Conservation (phyloP, 2,113 vertebrate species). For the Glaucomys volans region DNA sequence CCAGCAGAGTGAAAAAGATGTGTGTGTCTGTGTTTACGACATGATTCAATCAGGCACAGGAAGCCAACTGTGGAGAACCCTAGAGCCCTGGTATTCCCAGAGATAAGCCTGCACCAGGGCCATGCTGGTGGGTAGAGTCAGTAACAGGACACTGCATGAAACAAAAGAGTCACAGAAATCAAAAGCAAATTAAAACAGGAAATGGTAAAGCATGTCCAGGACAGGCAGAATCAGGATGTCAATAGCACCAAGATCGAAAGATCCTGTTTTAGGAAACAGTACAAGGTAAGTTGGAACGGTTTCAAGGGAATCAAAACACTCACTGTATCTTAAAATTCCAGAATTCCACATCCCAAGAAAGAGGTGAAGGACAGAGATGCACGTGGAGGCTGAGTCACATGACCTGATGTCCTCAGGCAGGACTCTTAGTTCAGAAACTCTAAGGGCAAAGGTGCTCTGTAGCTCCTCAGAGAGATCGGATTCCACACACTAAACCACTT, state of each 20-base stretch:
- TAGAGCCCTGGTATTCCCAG: fast-evolving
- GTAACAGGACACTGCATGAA: not conserved
- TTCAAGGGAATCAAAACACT: not conserved
- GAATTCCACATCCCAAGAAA: not conserved
- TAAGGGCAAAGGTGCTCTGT: not conserved
- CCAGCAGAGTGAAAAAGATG: not conserved
- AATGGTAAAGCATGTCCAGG: not conserved
- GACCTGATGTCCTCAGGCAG: not conserved
- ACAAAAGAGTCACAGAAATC: not conserved
- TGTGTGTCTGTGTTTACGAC: not conserved
- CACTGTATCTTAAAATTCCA: not conserved
- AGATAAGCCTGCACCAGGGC: not conserved
- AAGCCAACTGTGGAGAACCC: not conserved
- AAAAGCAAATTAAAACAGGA: not conserved
- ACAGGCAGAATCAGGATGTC: not conserved
- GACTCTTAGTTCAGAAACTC: not conserved
- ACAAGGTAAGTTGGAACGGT: not conserved
- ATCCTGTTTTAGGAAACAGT: not conserved
- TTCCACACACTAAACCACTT: not conserved
- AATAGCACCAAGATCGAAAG: not conserved
- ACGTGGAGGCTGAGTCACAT: not conserved
- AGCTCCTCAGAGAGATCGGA: not conserved
- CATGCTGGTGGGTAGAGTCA: not conserved
- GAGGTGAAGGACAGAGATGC: not conserved
- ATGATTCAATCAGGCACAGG: not conserved